Conservation (phyloP, 2,888 invertebrate genomes). For the Enchytraeus crypticus region DNA sequence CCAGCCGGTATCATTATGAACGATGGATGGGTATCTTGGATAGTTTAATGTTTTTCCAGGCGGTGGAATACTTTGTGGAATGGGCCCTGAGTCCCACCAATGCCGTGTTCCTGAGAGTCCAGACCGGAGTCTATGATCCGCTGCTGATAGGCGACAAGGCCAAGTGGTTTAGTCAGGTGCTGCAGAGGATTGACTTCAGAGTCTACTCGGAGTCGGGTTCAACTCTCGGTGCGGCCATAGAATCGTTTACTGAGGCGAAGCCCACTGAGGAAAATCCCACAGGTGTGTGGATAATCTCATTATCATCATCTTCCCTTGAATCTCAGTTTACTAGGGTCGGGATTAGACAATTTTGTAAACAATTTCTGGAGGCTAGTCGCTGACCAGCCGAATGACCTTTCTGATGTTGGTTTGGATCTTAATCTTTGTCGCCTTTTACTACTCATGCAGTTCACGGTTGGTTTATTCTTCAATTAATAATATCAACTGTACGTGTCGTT, state of each 20-base stretch:
- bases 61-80: slow-evolving; percentile 96
- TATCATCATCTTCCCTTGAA: no score
- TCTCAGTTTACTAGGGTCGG: no score
- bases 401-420: no score
- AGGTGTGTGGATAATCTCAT: no score
- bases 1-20: no score
- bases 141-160: slow-evolving; percentile 91
- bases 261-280: slow-evolving; percentile 44
- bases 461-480: no score
- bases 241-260: slow-evolving; percentile 32
- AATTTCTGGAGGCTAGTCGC: background rate
- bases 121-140: slow-evolving; percentile 87
- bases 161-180: slow-evolving; percentile 73
- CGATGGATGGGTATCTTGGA: no score
- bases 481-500: background rate
- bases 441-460: no score
- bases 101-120: slow-evolving; percentile 91
- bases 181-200: slow-evolving; percentile 77
- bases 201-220: slow-evolving; percentile 81
- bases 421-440: no score
- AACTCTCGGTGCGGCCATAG: slow-evolving; percentile 40
- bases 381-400: no score
- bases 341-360: background rate
- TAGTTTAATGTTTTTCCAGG: slow-evolving; percentile 55
- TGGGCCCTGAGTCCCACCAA: slow-evolving; percentile 96